phyloP scores from a whole-genome alignment of 1,140 invertebrate genomes.

The Scaptomyza montana region DNA sequence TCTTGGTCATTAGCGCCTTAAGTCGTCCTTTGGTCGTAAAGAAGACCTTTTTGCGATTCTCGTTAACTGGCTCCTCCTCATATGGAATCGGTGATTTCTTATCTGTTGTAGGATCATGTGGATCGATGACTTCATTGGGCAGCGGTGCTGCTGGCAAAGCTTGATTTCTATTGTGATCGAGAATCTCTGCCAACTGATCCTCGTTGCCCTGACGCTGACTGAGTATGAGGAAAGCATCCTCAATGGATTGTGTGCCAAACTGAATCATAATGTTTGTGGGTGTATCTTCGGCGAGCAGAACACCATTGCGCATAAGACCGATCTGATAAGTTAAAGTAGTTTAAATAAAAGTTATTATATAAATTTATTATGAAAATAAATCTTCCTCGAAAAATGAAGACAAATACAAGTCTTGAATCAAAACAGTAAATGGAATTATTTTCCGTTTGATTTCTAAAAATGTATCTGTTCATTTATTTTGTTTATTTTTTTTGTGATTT shows the following conservation, averaged over 20 bases:
- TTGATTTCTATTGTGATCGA: conserved; percentile 57
- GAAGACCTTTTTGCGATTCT: conserved; percentile 70
- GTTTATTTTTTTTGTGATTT: no score
- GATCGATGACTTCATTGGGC: conserved; percentile 70
- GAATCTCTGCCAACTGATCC: conserved; percentile 60
- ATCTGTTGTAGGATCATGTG: conserved; percentile 37
- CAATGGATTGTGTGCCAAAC: conserved; percentile 88
- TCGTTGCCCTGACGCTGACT: conserved; percentile 87
- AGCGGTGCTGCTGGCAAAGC: conserved; percentile 55
- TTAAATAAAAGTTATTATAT: no score
- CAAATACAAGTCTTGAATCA: no score
- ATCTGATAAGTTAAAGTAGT: conserved; percentile 90
- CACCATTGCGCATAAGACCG: conserved; percentile 94
- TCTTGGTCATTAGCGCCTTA: conserved; percentile 85
- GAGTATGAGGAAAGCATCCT: conserved; percentile 90
- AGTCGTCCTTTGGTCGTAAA: conserved; percentile 80
- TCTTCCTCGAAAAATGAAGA: no score
- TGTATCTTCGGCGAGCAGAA: conserved; percentile 92
- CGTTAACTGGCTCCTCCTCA: conserved; percentile 62
- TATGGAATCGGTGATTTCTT: conserved; percentile 59
- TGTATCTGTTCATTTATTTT: no score
- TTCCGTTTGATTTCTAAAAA: no score
- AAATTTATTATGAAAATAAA: no score
- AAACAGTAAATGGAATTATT: no score
- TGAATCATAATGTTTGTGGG: conserved; percentile 87